Conservation (phyloP, 2,113 vertebrate species). For the Podiceps cristatus region DNA sequence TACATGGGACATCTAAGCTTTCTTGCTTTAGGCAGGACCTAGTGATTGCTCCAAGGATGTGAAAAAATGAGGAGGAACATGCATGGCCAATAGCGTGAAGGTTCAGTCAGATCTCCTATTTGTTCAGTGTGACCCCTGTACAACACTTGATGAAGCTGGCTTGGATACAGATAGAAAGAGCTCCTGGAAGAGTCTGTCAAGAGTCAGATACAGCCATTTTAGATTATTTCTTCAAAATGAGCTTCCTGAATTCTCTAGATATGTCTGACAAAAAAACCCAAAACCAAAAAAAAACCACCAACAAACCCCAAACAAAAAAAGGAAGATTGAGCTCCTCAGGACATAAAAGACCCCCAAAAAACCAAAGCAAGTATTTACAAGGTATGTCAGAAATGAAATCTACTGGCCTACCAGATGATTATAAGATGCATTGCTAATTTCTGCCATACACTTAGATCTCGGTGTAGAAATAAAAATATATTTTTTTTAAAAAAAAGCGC, state of each 20-base stretch:
- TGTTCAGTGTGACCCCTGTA: background rate
- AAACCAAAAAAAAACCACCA: too few species aligned
- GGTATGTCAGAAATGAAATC: background rate
- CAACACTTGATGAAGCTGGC: background rate
- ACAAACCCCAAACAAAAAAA: too few species aligned
- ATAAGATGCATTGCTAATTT: background rate
- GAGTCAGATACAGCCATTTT: background rate
- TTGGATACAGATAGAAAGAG: background rate
- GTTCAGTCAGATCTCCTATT: background rate
- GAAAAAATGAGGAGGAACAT: background rate
- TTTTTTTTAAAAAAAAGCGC: background rate
- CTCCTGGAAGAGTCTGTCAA: background rate
- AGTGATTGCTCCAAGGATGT: background rate
- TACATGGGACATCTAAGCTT: background rate
- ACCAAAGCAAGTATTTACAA: background rate
- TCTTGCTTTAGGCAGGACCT: background rate
- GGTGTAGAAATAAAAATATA: background rate
- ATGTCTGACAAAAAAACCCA: background rate
- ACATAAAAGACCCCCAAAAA: background rate
- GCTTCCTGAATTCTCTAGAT: background rate
- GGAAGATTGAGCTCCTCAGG: background rate
- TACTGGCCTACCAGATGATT: background rate
- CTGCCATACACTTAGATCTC: background rate
- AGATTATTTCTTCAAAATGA: background rate
- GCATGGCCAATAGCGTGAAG: background rate